Conservation (phyloP, 64 coral and sea anemone genomes). For the Exaiptasia diaphana region DNA sequence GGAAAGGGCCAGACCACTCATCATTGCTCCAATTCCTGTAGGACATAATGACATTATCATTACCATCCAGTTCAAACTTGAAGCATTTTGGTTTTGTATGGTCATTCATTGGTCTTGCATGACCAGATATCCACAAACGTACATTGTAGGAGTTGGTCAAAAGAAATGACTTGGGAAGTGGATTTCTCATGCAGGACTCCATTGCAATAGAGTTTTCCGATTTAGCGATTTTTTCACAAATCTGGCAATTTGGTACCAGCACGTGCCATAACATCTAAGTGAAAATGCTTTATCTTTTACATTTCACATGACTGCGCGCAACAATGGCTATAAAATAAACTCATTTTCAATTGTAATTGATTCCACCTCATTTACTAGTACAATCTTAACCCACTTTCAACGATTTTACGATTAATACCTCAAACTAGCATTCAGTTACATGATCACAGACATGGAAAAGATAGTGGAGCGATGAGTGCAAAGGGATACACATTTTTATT, state of each 20-base stretch:
- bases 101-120: not conserved
- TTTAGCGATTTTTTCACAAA: not conserved
- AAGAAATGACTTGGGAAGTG: no score
- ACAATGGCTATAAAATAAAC: not conserved
- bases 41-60: slow-evolving; percentile 15
- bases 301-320: not conserved
- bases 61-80: not conserved
- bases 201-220: not conserved
- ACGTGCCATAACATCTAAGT: not conserved
- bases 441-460: not conserved
- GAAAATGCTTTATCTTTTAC: not conserved
- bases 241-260: not conserved
- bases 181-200: no score
- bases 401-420: not conserved
- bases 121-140: not conserved
- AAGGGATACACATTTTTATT: no score
- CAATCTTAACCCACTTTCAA: not conserved
- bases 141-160: no score
- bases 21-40: slow-evolving; percentile 58
- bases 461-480: not conserved
- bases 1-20: slow-evolving; percentile 1
- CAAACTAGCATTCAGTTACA: not conserved
- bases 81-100: slow-evolving; percentile 42
- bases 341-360: not conserved
- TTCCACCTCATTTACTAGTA: not conserved